Base-by-base conservation (phyloP, 2,113 vertebrate species). In the Dicerorhinus sumatrensis region DNA sequence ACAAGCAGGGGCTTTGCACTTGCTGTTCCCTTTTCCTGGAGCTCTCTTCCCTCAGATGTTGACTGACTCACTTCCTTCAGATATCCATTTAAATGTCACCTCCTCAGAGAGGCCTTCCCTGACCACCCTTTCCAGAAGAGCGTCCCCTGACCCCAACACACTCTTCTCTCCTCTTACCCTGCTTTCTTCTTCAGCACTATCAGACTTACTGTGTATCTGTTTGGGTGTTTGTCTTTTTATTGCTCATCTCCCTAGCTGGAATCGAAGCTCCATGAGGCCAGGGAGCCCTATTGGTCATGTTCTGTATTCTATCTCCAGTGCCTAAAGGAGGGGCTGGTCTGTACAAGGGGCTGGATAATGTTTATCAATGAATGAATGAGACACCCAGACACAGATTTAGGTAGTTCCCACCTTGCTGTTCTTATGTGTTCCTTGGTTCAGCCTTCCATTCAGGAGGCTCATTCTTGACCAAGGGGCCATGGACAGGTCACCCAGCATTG, bases 361-460 rank as follows among this genome's bases (percentile, higher is more conserved):
- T 6, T 29, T 5, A 1, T 2, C 13, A 27, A 21, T 4, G 42
- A 54, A 6, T 13, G 29, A 11, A 2, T 21, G 75, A 0, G 85
- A 31, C 2, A 0, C 21, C 11, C 51, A 16, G 42, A 23, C 13
- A 23, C 23, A 8, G 42, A 0, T 0, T 1, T 63, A 56, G 58
- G 27, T n/a, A 6, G 29, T 13, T 51, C 54, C 51, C 8, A 2
- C 23, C 80, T 54, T 21, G 18, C 23, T 29, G 18, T 42, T 60
- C 14, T 12, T 36, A 0, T 6, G 3, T 3, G n/a, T 65, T 63
- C 36, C 46, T 75, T 5, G 20, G 9, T 18, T 10, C 11, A 14
- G 39, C 36, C 33, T 54, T 83, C 21, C 4, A 25, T 36, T 48
- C 60, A 81, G 5, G 42, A 18, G 46, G 56, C 63, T 58, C 48